A percentile compares a stretch with the other conserved stretches of the same genome.
These are phyloP conservation scores for Meloidogyne hapla DNA, from an alignment of 1,140 invertebrate genomes.

Conservation along the genomic window DNA sequence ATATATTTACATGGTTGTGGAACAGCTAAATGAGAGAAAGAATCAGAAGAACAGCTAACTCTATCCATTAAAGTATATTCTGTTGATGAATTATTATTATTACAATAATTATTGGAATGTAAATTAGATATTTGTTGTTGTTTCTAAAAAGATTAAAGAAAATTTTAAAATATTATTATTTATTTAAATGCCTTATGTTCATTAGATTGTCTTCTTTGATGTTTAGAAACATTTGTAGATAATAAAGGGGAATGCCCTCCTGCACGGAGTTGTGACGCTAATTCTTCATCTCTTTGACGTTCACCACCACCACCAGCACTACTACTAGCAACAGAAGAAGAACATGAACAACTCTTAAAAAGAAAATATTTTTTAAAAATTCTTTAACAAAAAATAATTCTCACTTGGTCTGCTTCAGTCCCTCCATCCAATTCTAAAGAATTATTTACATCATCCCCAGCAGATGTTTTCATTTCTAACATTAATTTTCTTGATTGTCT, in stretches of 20 bases:
- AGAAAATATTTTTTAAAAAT: background rate
- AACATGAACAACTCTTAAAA: background rate
- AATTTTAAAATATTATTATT: no score
- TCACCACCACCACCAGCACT: background rate
- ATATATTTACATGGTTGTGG: constrained; percentile 30
- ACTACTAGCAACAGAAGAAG: background rate
- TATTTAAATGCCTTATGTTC: background rate
- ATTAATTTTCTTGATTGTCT: constrained; percentile 6
- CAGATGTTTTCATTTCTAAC: background rate
- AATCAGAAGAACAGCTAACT: constrained; percentile 29
- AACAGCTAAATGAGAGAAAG: constrained; percentile 30
- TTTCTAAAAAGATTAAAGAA: background rate
- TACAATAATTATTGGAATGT: background rate
- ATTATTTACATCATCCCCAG: background rate
- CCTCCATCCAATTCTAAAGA: background rate
- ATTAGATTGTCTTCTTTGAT: constrained; percentile 1
- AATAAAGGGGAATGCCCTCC: background rate
- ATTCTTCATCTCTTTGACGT: background rate
- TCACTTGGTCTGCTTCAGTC: background rate
- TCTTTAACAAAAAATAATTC: background rate
- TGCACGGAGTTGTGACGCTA: background rate
- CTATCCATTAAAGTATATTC: constrained; percentile 35
- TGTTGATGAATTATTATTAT: background rate
- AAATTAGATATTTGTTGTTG: background rate
- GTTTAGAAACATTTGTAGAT: background rate